These are phyloP conservation scores for Hippocampus mohnikei DNA, from an alignment of 2,113 vertebrate genomes.

Conservation along the genomic window DNA sequence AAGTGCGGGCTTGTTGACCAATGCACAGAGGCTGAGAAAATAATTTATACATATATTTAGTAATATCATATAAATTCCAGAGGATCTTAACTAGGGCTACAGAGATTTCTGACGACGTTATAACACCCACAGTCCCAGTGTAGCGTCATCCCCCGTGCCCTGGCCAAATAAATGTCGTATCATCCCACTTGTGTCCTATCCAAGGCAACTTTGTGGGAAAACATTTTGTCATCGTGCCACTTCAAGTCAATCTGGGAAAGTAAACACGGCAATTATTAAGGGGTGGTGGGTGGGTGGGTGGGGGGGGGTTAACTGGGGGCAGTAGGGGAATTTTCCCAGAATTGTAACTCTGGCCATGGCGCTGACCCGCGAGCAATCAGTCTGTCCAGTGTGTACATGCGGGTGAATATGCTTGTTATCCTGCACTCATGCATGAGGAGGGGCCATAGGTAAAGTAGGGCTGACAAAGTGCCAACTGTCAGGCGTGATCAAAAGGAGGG, in stretches of 20 bases:
- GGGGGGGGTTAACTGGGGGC: background rate
- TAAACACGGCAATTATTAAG: slow-evolving; percentile 49
- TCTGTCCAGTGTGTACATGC: slow-evolving; percentile 21
- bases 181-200: slow-evolving; percentile 28
- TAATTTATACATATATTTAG: too few relatives aligned
- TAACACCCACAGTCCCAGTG: too few relatives aligned
- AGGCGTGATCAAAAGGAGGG: background rate
- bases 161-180: slow-evolving; percentile 12
- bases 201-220: slow-evolving; percentile 38
- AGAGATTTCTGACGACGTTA: too few relatives aligned
- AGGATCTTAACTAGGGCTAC: too few relatives aligned
- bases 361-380: slow-evolving; percentile 35
- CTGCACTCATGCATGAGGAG: slow-evolving; percentile 1
- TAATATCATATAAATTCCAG: too few relatives aligned
- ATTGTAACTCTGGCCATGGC: slow-evolving; percentile 17
- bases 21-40: too few relatives aligned
- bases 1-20: too few relatives aligned
- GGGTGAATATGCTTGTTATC: slow-evolving; percentile 19
- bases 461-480: slow-evolving; percentile 14
- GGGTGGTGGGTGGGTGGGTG: background rate
- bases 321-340: slow-evolving; percentile 43
- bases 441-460: slow-evolving; percentile 15
- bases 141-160: too few relatives aligned
- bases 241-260: slow-evolving; percentile 44
- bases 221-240: slow-evolving; percentile 36